Percentiles rank a stretch among this genome's conserved stretches.
These are phyloP conservation scores for Capricornis sumatraensis DNA, from an alignment of 2,113 vertebrate species.

Conservation along the genomic window DNA sequence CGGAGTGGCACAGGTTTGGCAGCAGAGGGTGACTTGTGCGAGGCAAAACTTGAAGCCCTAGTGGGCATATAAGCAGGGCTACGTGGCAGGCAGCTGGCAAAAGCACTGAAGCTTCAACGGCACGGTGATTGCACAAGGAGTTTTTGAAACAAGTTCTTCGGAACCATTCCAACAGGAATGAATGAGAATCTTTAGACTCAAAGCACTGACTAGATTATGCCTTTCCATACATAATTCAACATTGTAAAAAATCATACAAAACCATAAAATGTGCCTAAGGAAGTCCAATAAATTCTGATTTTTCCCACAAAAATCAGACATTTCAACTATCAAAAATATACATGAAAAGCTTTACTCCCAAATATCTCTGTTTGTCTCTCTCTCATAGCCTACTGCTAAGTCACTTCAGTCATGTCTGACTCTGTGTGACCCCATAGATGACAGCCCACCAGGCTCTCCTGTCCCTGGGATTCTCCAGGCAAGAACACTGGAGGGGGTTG, in stretches of 20 bases:
- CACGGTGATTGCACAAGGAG: background rate
- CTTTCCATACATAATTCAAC: background rate
- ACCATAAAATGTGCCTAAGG: background rate
- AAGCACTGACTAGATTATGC: background rate
- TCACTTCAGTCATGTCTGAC: no score
- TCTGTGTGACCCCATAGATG: no score
- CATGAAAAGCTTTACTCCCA: background rate
- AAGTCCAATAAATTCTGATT: conserved; percentile 11
- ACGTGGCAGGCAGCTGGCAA: background rate
- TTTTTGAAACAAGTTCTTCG: conserved; percentile 20
- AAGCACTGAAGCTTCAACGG: background rate
- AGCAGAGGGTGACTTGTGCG: background rate
- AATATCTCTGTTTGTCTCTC: background rate
- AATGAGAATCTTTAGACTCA: conserved; percentile 9
- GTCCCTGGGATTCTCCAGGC: no score
- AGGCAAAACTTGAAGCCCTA: background rate
- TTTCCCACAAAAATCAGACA: background rate
- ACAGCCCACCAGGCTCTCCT: no score
- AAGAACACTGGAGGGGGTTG: no score
- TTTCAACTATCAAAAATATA: background rate
- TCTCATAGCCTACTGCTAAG: background rate
- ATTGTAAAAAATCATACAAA: background rate
- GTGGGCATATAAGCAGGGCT: background rate
- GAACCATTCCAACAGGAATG: conserved; percentile 4
- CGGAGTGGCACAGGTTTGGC: background rate